Evolutionary conservation across 2,113 vertebrate species (phyloP).

Genomic region (Accipiter virgatus): DNA sequence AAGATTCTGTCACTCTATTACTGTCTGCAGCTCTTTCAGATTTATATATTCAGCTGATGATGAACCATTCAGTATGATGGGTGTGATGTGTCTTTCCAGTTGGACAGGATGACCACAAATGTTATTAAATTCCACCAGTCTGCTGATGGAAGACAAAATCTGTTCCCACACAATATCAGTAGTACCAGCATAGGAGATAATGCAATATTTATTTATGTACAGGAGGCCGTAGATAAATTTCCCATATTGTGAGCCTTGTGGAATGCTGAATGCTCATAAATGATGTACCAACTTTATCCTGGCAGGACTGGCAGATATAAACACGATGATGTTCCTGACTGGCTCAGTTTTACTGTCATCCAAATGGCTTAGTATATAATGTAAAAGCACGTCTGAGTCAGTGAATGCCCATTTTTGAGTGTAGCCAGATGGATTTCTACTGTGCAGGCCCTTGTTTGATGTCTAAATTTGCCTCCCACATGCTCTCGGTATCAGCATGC

Average conservation of each 20-base stretch:
- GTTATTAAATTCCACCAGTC: constrained; percentile 60
- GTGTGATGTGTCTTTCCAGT: constrained; percentile 57
- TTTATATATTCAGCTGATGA: constrained; percentile 52
- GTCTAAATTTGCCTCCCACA: constrained; percentile 52
- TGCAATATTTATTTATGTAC: constrained; percentile 64
- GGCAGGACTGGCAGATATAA: constrained; percentile 52
- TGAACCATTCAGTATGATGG: constrained; percentile 34
- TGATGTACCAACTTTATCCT: constrained; percentile 59
- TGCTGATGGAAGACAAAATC: constrained; percentile 62
- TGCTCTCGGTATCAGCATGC: neutral
- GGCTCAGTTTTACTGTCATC: constrained; percentile 53
- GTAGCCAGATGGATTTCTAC: constrained; percentile 63
- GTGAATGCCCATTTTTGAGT: constrained; percentile 58
- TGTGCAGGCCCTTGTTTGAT: constrained; percentile 43
- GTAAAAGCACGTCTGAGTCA: constrained; percentile 37
- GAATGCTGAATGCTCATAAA: constrained; percentile 45
- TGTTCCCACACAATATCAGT: constrained; percentile 43
- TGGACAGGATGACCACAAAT: constrained; percentile 58
- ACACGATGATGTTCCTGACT: constrained; percentile 33
- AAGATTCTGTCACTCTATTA: constrained; percentile 15
- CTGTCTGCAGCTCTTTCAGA: constrained; percentile 36
- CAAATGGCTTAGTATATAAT: constrained; percentile 53
- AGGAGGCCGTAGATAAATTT: constrained; percentile 41
- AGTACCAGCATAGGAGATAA: constrained; percentile 35
- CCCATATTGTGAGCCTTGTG: constrained; percentile 60